Evolutionary conservation across 2,888 invertebrate genomes (phyloP).

Genomic region (Automeris io): DNA sequence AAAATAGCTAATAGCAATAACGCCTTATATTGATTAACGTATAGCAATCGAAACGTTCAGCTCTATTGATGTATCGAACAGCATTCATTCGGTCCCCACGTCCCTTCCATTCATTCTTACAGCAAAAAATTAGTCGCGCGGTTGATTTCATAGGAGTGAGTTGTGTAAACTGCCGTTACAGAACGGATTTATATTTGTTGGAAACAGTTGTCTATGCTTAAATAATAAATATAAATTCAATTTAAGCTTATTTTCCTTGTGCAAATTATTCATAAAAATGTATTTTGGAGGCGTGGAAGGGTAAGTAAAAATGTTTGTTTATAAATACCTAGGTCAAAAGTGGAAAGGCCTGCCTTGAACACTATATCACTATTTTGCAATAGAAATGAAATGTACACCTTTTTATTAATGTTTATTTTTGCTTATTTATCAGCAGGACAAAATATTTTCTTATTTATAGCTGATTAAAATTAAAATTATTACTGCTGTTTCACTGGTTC

Average conservation of each 20-base stretch:
- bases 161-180: not conserved
- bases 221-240: not conserved
- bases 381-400: conserved; percentile 2
- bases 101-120: not conserved
- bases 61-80: too few relatives aligned
- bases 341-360: conserved; percentile 63
- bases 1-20: conserved; percentile 3
- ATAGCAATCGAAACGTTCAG: not conserved
- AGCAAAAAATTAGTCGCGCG: not conserved
- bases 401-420: not conserved
- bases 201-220: not conserved
- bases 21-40: not conserved
- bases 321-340: conserved; percentile 36
- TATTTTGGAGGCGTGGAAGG: conserved; percentile 68
- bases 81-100: not conserved
- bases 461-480: too few relatives aligned
- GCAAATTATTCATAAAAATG: conserved; percentile 20
- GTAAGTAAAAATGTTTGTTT: conserved; percentile 32
- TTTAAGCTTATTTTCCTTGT: conserved; percentile 15
- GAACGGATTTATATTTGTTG: not conserved
- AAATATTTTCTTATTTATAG: not conserved
- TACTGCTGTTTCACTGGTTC: not conserved
- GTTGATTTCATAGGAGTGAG: not conserved
- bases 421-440: conserved; percentile 4
- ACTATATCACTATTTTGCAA: conserved; percentile 43